Base-by-base conservation (phyloP, 2,888 invertebrate genomes). In the Diachrysia chrysitis region DNA sequence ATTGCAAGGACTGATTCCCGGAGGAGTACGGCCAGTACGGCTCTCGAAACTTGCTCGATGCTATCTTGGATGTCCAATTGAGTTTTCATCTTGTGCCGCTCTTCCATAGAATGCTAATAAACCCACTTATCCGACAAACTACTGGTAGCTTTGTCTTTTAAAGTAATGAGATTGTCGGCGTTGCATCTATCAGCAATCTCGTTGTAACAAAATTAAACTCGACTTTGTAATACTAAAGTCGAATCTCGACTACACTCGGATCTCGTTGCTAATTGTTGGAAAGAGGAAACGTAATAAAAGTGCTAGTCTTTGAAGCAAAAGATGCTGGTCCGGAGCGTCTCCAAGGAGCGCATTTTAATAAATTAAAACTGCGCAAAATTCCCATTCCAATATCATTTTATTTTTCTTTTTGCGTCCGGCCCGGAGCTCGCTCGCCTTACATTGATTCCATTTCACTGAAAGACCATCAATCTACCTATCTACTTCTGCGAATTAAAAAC, bases 291-390 rank as follows among this genome's bases (percentile, higher is more conserved):
- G 92, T 90, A 94, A 93, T 94, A 93, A 94, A 93, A 93, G 89
- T 90, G 89, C 90, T 90, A 89, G 91, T 91, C 94, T 94, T 94
- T 93, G 93, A 93, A 90, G 91, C 91, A 90, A 90, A 51, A 90
- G 92, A 89, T 87, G 89, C 88, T 87, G 77, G 90, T 89, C 87
- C 84, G 84, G 88, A 84, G 90, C 90, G 88, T 85, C 87, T 87
- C 86, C 79, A 67, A 88, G 87, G 85, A 90, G 90, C 89, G 88
- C 92, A 93, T 95, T 94, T 95, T 94, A 94, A 95, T 94, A 94
- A 94, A 95, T 95, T 94, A 94, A 93, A 95, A 94, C 92, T 92
- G 93, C 85, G 90, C 93, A 88, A 92, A 93, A 93, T 93, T 92
- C 92, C 85, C 90, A 88, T 93, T 93, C 86, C 92, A 90, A 94